Evolutionary conservation across 2,113 vertebrate species (phyloP), one percentile per base, ranked within the genome.

Genomic region (Clarias gariepinus): DNA sequence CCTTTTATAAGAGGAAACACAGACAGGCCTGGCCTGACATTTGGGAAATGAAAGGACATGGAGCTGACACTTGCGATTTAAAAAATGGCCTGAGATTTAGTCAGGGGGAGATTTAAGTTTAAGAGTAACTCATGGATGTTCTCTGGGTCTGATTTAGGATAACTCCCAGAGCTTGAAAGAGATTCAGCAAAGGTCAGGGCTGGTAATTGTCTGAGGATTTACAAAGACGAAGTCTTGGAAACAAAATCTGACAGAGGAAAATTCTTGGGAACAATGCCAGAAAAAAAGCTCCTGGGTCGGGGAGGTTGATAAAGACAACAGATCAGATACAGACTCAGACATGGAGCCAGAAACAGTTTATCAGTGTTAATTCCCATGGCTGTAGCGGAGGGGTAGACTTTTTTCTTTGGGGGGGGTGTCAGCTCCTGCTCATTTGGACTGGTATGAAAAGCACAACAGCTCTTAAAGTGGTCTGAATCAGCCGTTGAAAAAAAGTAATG

Each of bases 161-260:
- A n/a, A n/a, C 52, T 76, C 47, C 53, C 47, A 76, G 0, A 76
- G 23, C 41, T 6, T 76, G 41, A 52, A 52, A 25, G 71, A 52
- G 21, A 52, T 25, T 74, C 71, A 6, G 41, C 5, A 77, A 77
- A 78, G n/a, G 18, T 78, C 74, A 78, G n/a, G n/a, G 74, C 74
- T 57, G 47, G 77, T 60, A 80, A 80, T 80, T 81, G 57, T 81
- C 57, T 41, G 13, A 36, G 30, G 78, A 61, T 81, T 81, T 81
- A 61, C 2, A 36, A 79, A 79, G 28, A 58, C 77, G 1, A 80
- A 13, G 30, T 36, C 19, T 60, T 61, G 57, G 15, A 79, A 61
- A 80, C 30, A 41, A 80, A 80, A 80, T 60, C 78, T 60, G 78
- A 80, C 76, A 79, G n/a, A 55, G 52, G 57, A 80, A 11, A 33